Base-by-base conservation (phyloP, 1,140 invertebrate species). In the Trichoplusia ni region DNA sequence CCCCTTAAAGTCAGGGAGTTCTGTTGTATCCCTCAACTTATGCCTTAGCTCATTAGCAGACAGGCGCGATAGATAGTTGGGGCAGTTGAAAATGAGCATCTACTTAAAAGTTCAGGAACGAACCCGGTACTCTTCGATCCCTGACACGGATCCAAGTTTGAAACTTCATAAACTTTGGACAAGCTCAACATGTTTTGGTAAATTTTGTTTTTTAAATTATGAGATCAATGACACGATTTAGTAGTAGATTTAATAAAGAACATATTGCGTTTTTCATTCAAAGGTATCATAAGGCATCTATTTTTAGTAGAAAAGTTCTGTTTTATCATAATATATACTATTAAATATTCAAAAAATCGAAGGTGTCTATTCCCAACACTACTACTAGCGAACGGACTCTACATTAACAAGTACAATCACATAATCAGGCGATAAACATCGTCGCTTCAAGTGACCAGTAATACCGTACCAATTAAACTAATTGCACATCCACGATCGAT, bases 81-180 rank as follows among this genome's bases (percentile, higher is more conserved):
- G 23, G 35, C 23, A 42, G 51, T 46, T 56, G 25, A 27, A 58
- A 64, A 64, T 64, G 53, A 56, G 31, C 33, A 59, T 65, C 53
- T 51, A 65, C 63, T 65, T 46, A 59, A 65, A 65, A 65, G 53
- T 65, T 65, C 40, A 42, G 44, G 46, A 21, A 33, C 29, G 29
- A 51, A 13, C 25, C 25, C 44, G 18, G 51, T 37, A 38, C 21
- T 54, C 33, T 4, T 54, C 33, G 35, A 40, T 16, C 11, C 21
- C 13, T 4, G 21, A 54, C 49, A 38, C 8, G 21, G 51, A 54
- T 27, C 19, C 13, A 27, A 27, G 51, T 54, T 54, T 54, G 7
- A 38, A 40, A 54, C 13, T 54, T 23, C 7, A 1, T 9, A 21
- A 31, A 29, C 7, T 31, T 42, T 58, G 54, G 37, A 51, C 29